Base-by-base conservation (phyloP, 2,888 invertebrate species). In the Lampropteryx suffumata region DNA sequence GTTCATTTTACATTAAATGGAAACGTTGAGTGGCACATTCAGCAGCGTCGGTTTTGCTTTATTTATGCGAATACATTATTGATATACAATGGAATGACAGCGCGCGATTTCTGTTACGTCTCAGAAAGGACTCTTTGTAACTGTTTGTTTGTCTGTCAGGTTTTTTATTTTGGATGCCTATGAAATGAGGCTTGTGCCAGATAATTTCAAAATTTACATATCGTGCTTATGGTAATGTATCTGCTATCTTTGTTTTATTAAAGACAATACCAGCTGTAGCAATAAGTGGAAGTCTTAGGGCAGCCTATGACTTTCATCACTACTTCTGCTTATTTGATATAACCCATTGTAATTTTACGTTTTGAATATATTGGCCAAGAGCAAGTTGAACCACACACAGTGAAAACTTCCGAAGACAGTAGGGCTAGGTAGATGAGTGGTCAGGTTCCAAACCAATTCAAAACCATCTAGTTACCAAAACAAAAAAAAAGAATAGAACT, bases 41-140 rank as follows among this genome's bases (percentile, higher is more conserved):
- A 36, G 79, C 79, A 80, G 77, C 63, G 66, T 63, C 74, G 73
- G 76, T 75, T 76, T 82, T 77, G 77, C 71, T 81, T 79, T 62
- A 51, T 62, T 61, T 58, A 59, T 84, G 79, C 73, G 79, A 73
- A 76, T 73, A 73, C 71, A 78, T 84, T 80, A 84, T 82, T 84
- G 86, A 86, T 79, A 76, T 74, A 84, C 87, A 84, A 84, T 84
- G 81, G 62, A 71, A 71, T 82, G 84, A 82, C 82, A 77, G 69
- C 62, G 69, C 67, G 70, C 71, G 69, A 70, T 65, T 66, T 69
- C 73, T 75, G 69, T 65, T 55, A 62, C 61, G 53, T 66, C 67
- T 69, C 58, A 43, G 61, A 65, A 69, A 43, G 57, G 52, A 62
- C 65, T 73, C 62, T 71, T 71, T 73, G 73, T 69, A 64, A 59